Evolutionary conservation across 2,797 vertebrate species (phyloP).

Genomic region (Pampus argenteus): DNA sequence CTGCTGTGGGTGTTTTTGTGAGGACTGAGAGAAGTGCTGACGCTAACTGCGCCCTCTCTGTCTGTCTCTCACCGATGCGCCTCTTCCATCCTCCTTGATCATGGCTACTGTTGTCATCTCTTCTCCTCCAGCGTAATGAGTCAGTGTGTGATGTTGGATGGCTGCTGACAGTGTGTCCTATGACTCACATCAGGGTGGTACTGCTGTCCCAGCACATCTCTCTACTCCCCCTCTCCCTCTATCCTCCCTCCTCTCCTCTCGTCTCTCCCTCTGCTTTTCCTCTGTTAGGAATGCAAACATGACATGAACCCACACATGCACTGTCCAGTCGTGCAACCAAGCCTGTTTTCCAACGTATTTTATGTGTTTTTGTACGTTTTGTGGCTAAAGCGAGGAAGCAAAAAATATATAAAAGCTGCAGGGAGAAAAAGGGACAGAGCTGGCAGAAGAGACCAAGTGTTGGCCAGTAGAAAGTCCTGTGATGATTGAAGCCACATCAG

Average conservation of each 20-base stretch:
- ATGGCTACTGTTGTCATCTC: slow-evolving; percentile 70
- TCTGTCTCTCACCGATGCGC: slow-evolving; percentile 39
- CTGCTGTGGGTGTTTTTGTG: slow-evolving; percentile 8
- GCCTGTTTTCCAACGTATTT: slow-evolving; percentile 20
- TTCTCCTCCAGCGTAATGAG: slow-evolving; percentile 75
- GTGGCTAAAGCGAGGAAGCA: slow-evolving; percentile 11
- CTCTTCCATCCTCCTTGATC: slow-evolving; percentile 71
- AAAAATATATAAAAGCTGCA: slow-evolving; percentile 26
- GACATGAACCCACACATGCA: not conserved
- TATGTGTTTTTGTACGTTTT: slow-evolving; percentile 28
- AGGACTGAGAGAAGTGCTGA: slow-evolving; percentile 38
- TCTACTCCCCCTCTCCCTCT: not conserved
- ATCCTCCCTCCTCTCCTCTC: slow-evolving; percentile 13
- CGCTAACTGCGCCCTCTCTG: slow-evolving; percentile 46
- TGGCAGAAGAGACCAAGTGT: slow-evolving; percentile 36
- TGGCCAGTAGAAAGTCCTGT: slow-evolving; percentile 37
- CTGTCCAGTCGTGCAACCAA: not conserved
- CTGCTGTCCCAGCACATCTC: slow-evolving; percentile 75
- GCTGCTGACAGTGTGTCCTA: slow-evolving; percentile 76
- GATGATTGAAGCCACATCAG: slow-evolving; percentile 28
- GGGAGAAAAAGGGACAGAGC: slow-evolving; percentile 25
- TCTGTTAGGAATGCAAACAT: slow-evolving; percentile 39
- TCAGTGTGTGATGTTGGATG: slow-evolving; percentile 77
- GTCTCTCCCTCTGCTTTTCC: slow-evolving; percentile 21
- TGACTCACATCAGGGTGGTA: slow-evolving; percentile 73